A percentile compares a stretch with the other conserved stretches of the same genome.
phyloP scores from a whole-genome alignment of 2,797 vertebrate genomes.

The Acanthurus tractus region DNA sequence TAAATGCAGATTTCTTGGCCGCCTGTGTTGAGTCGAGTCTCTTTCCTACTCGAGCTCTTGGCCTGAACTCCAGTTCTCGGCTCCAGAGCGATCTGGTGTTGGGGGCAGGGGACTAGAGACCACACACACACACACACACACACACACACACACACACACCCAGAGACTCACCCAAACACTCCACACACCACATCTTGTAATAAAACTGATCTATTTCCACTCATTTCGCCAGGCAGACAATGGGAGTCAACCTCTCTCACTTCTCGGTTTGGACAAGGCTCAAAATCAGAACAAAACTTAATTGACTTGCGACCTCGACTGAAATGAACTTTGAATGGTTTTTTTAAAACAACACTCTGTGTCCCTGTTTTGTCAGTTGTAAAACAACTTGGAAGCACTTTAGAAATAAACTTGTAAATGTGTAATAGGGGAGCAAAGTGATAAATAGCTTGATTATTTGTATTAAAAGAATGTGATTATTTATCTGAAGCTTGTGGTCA shows the following conservation, averaged over 20 bases:
- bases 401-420: neutral
- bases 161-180: constrained; percentile 41
- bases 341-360: constrained; percentile 2
- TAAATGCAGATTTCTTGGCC: constrained; percentile 66
- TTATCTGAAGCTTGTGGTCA: neutral
- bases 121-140: constrained; percentile 74
- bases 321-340: constrained; percentile 18
- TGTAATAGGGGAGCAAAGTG: neutral
- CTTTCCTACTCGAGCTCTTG: constrained; percentile 64
- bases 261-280: neutral
- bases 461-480: neutral
- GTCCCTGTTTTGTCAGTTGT: neutral
- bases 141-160: constrained; percentile 47
- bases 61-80: constrained; percentile 52
- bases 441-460: neutral
- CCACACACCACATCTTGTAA: constrained; percentile 54
- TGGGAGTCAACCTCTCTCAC: constrained; percentile 8
- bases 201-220: constrained; percentile 61
- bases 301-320: constrained; percentile 19
- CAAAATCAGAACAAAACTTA: constrained; percentile 25
- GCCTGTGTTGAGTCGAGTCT: constrained; percentile 58
- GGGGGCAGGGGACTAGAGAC: constrained; percentile 73
- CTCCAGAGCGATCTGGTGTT: constrained; percentile 61
- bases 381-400: neutral
- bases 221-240: constrained; percentile 53